phyloP scores from a whole-genome alignment of 2,888 invertebrate species.

The Yponomeuta plumbellus region DNA sequence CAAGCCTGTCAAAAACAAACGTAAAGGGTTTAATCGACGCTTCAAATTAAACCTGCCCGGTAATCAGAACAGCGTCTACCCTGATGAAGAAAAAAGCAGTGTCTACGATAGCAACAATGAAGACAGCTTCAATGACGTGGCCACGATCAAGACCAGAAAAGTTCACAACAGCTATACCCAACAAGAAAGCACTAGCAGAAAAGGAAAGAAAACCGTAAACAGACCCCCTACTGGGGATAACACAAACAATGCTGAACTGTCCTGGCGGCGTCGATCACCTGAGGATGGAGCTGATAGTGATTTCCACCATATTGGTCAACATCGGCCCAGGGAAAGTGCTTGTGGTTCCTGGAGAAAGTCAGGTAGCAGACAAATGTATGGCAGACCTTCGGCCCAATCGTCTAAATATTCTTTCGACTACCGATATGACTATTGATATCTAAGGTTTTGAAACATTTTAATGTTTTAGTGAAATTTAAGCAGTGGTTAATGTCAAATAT shows the following conservation, averaged over 20 bases:
- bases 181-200: background rate
- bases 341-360: background rate
- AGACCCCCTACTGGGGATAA: too few relatives aligned
- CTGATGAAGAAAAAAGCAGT: background rate
- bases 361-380: background rate
- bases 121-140: background rate
- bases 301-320: background rate
- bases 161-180: background rate
- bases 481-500: too few relatives aligned
- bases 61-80: background rate
- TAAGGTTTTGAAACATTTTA: too few relatives aligned
- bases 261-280: background rate
- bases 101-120: background rate
- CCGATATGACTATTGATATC: constrained; percentile 41
- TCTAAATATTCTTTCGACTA: constrained; percentile 33
- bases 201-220: background rate
- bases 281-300: background rate
- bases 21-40: background rate
- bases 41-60: background rate
- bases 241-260: background rate
- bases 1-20: constrained; percentile 26
- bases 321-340: background rate
- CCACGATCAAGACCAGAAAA: background rate
- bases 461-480: too few relatives aligned
- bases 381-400: background rate